Evolutionary conservation across 2,888 invertebrate species (phyloP), one percentile per base, ranked within the genome.

Genomic region (Drosophila rubida): DNA sequence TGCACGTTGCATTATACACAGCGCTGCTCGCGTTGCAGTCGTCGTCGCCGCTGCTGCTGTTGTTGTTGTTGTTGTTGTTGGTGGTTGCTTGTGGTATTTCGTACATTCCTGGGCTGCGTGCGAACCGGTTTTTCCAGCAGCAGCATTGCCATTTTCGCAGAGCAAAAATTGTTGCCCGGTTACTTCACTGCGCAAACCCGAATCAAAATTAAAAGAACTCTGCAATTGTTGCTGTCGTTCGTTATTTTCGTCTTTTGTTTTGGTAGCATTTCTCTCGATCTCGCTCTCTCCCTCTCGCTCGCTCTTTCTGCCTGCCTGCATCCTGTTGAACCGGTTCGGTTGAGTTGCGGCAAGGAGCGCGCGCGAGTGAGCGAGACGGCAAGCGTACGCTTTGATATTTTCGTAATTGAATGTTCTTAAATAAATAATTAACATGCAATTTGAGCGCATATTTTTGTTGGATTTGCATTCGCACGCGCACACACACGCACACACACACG

Each of bases 321-420:
- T 81, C 81, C 81, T 87, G 87, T 84, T 72, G 75, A 78, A 81
- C 87, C 81, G 81, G 81, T 80, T 84, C 49, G 32, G 54, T 23
- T n/a, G n/a, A n/a, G n/a, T n/a, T n/a, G n/a, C n/a, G n/a, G n/a
- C n/a, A n/a, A n/a, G n/a, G n/a, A 67, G 48, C 55, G 44, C 37
- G 39, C n/a, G 9, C 16, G 16, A 14, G 30, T 30, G 11, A 19
- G 7, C 16, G 5, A 35, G 22, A 9, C 8, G 6, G 48, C 30
- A 19, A 22, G 6, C 19, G 3, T 2, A 16, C 13, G 8, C n/a
- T n/a, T 45, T 19, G 25, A 35, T 4, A 32, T 3, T 35, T 30
- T 16, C 22, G 19, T 19, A 22, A 13, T 14, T 27, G 8, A 13
- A 5, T 27, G 37, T 22, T 23, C 14, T 55, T 69, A 39, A 25